These are phyloP conservation scores for Drosophila burlai DNA, from an alignment of 1,140 invertebrate species.

Conservation along the genomic window DNA sequence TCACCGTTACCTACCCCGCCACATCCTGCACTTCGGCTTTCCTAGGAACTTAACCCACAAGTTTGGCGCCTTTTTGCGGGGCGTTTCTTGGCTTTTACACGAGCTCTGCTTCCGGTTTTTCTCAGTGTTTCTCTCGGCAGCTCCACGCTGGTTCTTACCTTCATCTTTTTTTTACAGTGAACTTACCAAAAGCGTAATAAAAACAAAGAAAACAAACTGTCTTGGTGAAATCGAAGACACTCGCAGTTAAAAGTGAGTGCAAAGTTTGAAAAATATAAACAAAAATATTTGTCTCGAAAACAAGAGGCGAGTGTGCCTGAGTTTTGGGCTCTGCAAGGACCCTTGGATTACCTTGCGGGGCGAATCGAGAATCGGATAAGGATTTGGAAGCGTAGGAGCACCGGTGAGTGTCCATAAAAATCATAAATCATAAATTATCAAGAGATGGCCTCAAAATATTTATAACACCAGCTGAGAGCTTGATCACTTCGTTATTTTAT, in stretches of 20 bases:
- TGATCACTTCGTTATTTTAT: not conserved
- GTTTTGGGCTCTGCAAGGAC: conserved; percentile 70
- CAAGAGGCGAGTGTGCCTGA: conserved; percentile 12
- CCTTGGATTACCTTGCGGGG: conserved; percentile 79
- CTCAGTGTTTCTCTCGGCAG: conserved; percentile 1
- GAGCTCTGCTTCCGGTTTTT: not conserved
- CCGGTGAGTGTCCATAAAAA: conserved; percentile 22
- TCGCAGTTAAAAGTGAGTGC: conserved; percentile 5
- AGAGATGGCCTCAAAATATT: not conserved
- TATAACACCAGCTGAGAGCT: not conserved
- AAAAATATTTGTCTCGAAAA: not conserved
- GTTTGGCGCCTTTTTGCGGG: conserved; percentile 29
- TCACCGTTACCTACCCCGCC: not conserved
- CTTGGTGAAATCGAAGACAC: not conserved
- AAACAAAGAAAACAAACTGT: conserved; percentile 8
- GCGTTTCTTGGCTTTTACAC: conserved; percentile 5
- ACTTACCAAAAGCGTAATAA: not conserved
- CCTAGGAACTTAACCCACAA: not conserved
- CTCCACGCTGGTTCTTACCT: not conserved
- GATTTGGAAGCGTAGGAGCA: not conserved
- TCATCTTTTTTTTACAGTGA: conserved; percentile 30
- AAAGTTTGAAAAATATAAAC: not conserved
- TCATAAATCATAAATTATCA: not conserved
- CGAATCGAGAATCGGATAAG: conserved; percentile 1
- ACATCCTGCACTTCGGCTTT: not conserved